A percentile compares a stretch with the other conserved stretches of the same genome.
Evolutionary conservation across 2,888 invertebrate species (phyloP).

Genomic region (Anthophora plumipes): DNA sequence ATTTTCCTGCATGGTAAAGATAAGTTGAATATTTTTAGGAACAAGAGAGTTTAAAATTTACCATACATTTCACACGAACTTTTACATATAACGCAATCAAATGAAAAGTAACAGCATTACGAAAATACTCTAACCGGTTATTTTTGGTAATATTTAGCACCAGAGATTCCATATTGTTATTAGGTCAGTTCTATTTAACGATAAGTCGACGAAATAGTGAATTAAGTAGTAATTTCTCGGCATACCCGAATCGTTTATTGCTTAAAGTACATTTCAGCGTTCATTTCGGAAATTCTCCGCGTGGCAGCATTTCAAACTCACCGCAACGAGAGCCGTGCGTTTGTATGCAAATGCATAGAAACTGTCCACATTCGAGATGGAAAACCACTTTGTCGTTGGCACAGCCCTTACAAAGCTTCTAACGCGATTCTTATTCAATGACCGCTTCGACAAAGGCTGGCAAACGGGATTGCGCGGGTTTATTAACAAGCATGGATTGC

Average conservation of each 20-base stretch:
- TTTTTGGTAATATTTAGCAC: too few species aligned
- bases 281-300: background rate
- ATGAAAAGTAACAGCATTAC: too few species aligned
- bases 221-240: background rate
- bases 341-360: slow-evolving; percentile 11
- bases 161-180: background rate
- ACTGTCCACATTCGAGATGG: slow-evolving; percentile 20
- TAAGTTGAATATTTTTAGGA: too few species aligned
- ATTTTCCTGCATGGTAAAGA: too few species aligned
- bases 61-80: too few species aligned
- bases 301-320: slow-evolving; percentile 2
- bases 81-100: too few species aligned
- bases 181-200: background rate
- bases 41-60: too few species aligned
- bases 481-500: background rate
- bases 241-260: background rate
- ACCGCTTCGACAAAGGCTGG: background rate
- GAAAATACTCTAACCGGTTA: too few species aligned
- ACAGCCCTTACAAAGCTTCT: background rate
- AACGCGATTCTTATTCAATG: slow-evolving; percentile 18
- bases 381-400: slow-evolving; percentile 11
- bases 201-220: background rate
- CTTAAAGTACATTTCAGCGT: background rate
- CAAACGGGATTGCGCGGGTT: background rate
- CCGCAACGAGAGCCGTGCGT: background rate